Percentiles rank a stretch among this genome's conserved stretches.
Conservation (phyloP, 2,888 invertebrate species). For the Euproctis similis region DNA sequence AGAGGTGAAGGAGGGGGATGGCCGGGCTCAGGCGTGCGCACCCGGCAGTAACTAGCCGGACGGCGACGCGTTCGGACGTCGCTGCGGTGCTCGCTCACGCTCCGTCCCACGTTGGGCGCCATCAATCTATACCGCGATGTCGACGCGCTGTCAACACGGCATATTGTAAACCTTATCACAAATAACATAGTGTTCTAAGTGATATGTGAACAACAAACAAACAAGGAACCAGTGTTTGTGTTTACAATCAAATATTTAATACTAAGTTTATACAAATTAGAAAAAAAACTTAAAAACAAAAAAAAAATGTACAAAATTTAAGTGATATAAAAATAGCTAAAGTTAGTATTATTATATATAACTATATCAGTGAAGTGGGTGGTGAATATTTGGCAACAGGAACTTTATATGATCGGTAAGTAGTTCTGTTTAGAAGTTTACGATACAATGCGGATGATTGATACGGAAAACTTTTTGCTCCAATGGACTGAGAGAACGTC, state of each 20-base stretch:
- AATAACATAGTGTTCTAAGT: conserved; percentile 13
- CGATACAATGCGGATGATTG: conserved; percentile 24
- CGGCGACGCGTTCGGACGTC: conserved; percentile 35
- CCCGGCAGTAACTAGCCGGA: conserved; percentile 56
- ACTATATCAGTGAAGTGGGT: conserved; percentile 34
- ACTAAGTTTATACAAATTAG: conserved; percentile 12
- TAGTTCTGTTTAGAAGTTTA: conserved; percentile 19
- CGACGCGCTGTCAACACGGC: conserved; percentile 23
- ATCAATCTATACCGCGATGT: conserved; percentile 34
- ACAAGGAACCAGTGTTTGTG: conserved; percentile 26
- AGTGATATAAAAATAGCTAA: conserved; percentile 25
- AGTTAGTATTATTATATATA: conserved; percentile 15
- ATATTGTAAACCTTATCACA: conserved; percentile 15
- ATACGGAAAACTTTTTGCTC: conserved; percentile 17
- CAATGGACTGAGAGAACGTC: conserved; percentile 18
- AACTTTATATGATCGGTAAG: conserved; percentile 27
- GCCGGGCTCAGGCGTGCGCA: conserved; percentile 69
- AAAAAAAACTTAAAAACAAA: no score
- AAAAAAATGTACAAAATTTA: conserved; percentile 11
- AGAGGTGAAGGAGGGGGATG: conserved; percentile 37
- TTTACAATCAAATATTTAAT: conserved; percentile 18
- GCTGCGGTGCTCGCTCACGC: conserved; percentile 19
- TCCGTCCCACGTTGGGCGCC: conserved; percentile 55
- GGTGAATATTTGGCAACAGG: conserved; percentile 21
- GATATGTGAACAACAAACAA: conserved; percentile 23